Evolutionary conservation across 2,888 invertebrate species (phyloP).

Genomic region (Dynastes tityus): DNA sequence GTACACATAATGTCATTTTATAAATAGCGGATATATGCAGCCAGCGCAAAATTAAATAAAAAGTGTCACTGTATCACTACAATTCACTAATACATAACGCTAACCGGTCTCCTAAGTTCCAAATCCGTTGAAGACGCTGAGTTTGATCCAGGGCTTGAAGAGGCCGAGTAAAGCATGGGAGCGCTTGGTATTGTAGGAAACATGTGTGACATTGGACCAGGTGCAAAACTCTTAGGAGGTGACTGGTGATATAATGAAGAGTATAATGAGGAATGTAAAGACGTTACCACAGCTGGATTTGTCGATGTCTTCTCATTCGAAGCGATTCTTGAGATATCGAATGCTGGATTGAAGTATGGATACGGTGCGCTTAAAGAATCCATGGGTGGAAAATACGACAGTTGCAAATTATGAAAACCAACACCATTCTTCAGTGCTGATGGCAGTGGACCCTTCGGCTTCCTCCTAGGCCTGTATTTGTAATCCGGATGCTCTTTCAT

Average conservation of each 20-base stretch:
- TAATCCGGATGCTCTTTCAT: constrained; percentile 97
- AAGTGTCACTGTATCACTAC: constrained; percentile 19
- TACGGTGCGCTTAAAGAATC: constrained; percentile 75
- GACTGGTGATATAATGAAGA: constrained; percentile 74
- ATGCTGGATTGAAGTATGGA: constrained; percentile 85
- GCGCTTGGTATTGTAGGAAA: constrained; percentile 69
- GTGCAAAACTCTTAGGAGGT: constrained; percentile 73
- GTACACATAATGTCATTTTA: constrained; percentile 34
- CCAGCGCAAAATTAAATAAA: constrained; percentile 40
- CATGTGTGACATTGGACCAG: constrained; percentile 73
- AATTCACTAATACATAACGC: constrained; percentile 78
- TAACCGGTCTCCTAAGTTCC: constrained; percentile 79
- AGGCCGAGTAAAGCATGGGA: constrained; percentile 68
- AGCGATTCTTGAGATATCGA: constrained; percentile 69
- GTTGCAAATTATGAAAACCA: constrained; percentile 78
- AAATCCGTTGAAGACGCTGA: constrained; percentile 67
- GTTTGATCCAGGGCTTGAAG: constrained; percentile 69
- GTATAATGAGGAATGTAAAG: constrained; percentile 82
- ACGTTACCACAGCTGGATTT: constrained; percentile 76
- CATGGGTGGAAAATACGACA: constrained; percentile 77
- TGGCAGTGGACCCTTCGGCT: constrained; percentile 87
- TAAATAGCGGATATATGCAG: constrained; percentile 18
- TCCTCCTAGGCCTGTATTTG: constrained; percentile 93
- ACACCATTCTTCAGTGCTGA: constrained; percentile 63
- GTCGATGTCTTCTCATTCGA: constrained; percentile 60